Conservation (phyloP, 2,797 vertebrate genomes). For the Lacerta agilis region DNA sequence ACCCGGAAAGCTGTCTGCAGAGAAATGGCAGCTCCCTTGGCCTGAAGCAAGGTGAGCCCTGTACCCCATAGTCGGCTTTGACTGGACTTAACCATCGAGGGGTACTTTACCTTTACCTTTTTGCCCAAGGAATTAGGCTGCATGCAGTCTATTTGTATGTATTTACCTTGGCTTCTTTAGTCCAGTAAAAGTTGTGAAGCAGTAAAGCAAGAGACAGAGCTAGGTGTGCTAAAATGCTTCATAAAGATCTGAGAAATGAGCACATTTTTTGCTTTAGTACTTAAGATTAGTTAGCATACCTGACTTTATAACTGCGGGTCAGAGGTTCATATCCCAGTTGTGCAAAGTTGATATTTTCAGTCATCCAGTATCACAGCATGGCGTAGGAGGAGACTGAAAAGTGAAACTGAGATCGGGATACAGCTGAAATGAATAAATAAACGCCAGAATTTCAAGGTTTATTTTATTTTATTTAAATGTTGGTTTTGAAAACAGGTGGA, state of each 20-base stretch:
- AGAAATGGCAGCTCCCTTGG: rapidly evolving
- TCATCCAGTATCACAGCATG: not conserved
- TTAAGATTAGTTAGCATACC: not conserved
- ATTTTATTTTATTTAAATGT: constrained; percentile 5
- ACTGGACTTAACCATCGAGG: too few relatives aligned
- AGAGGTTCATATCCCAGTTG: constrained; percentile 6
- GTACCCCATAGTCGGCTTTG: too few relatives aligned
- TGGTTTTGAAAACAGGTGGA: not conserved
- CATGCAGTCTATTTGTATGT: not conserved
- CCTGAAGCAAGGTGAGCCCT: too few relatives aligned
- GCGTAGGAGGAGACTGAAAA: not conserved
- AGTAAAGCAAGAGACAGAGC: not conserved
- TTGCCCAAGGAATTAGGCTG: not conserved
- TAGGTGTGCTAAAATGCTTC: not conserved
- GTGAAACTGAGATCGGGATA: not conserved
- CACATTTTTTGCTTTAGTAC: not conserved
- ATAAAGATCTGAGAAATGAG: not conserved
- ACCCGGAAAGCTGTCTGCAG: too few relatives aligned
- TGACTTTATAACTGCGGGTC: not conserved
- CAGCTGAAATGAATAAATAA: not conserved
- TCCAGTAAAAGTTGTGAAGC: not conserved
- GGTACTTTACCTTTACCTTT: too few relatives aligned
- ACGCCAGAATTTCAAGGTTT: not conserved
- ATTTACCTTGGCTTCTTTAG: not conserved
- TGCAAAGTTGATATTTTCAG: not conserved